These are phyloP conservation scores for Drosophila ustulata DNA, from an alignment of 2,888 invertebrate species.

Conservation along the genomic window DNA sequence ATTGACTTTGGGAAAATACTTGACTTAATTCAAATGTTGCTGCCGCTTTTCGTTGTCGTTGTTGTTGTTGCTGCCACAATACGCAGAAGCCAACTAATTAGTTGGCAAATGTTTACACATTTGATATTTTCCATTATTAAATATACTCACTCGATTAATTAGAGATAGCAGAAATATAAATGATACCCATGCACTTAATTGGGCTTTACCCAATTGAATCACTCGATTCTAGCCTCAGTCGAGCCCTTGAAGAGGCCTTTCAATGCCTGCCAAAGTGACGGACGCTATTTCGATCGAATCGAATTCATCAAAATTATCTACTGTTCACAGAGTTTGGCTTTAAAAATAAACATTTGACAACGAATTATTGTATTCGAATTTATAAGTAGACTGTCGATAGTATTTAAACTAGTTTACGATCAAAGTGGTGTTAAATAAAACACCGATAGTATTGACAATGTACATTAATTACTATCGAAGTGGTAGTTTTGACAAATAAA, in stretches of 20 bases:
- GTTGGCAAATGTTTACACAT: slow-evolving; percentile 31
- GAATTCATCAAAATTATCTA: slow-evolving; percentile 2
- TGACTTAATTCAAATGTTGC: slow-evolving; percentile 16
- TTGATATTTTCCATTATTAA: slow-evolving; percentile 28
- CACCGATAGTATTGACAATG: not conserved
- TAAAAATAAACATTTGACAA: not conserved
- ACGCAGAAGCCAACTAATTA: slow-evolving; percentile 20
- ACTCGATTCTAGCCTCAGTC: not conserved
- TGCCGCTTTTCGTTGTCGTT: not conserved
- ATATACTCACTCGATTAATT: slow-evolving; percentile 21
- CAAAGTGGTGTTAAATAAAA: not conserved
- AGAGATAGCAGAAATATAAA: slow-evolving; percentile 11
- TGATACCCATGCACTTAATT: slow-evolving; percentile 14
- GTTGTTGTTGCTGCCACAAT: slow-evolving; percentile 4
- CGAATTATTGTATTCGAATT: not conserved
- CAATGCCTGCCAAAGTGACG: not conserved
- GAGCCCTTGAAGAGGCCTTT: slow-evolving; percentile 7
- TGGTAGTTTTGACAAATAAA: not conserved
- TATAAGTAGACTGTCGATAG: not conserved
- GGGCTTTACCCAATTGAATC: slow-evolving; percentile 31
- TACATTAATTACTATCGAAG: not conserved
- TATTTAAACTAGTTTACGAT: not conserved
- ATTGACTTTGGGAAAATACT: slow-evolving; percentile 28
- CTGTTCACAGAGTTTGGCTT: too few relatives aligned
- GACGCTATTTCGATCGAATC: not conserved